These are phyloP conservation scores for Lagenorhynchus albirostris DNA, from an alignment of 2,113 vertebrate species.

Conservation along the genomic window DNA sequence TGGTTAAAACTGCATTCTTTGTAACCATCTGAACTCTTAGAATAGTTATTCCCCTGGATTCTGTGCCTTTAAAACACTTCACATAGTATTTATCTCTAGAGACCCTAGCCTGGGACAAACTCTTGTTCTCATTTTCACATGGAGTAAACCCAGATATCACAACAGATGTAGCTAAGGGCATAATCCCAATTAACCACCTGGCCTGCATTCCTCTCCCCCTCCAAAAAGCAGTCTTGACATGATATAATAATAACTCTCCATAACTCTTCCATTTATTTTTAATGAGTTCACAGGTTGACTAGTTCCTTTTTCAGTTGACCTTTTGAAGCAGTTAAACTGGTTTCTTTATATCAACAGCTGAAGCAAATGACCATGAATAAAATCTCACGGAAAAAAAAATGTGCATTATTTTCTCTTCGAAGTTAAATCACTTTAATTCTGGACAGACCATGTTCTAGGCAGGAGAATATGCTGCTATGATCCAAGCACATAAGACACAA, in stretches of 20 bases:
- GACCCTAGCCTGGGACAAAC: not conserved
- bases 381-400: not conserved
- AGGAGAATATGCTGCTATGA: not conserved
- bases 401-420: not conserved
- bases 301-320: conserved; percentile 34
- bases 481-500: not conserved
- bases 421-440: not conserved
- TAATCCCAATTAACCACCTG: not conserved
- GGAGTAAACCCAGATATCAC: not conserved
- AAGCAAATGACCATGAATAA: conserved; percentile 17
- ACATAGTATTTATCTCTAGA: not conserved
- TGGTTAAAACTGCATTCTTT: not conserved
- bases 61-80: not conserved
- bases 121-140: not conserved
- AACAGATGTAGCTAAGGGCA: not conserved
- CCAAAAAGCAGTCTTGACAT: not conserved
- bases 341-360: conserved; percentile 35
- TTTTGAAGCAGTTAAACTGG: conserved; percentile 56
- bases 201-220: not conserved
- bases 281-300: not conserved
- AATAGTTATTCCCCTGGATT: not conserved
- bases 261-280: conserved; percentile 4
- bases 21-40: not conserved
- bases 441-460: not conserved
- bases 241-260: not conserved